Conservation (phyloP, 2,888 invertebrate genomes). For the Philhelius pedissequus region DNA sequence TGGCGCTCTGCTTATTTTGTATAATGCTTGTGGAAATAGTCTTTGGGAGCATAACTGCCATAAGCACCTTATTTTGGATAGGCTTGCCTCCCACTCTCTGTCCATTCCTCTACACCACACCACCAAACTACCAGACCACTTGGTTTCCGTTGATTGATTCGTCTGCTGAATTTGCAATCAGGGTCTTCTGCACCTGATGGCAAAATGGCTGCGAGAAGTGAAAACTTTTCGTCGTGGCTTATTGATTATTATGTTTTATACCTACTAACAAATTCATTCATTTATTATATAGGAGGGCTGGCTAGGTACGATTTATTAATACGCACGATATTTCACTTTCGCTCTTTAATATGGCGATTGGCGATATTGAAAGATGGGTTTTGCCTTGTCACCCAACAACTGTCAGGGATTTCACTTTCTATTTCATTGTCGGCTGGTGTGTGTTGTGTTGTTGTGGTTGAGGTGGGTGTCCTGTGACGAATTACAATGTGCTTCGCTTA, state of each 20-base stretch:
- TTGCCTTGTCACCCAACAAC: constrained; percentile 9
- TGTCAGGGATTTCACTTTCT: constrained; percentile 61
- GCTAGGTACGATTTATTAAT: constrained; percentile 55
- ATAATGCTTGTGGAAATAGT: not conserved
- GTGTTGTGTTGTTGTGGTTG: not conserved
- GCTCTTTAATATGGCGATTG: constrained; percentile 54
- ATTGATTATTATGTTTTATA: constrained; percentile 18
- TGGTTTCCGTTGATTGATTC: not conserved
- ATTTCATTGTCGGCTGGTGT: constrained; percentile 15
- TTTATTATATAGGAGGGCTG: constrained; percentile 32
- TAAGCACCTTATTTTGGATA: not conserved
- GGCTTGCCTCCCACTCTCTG: not conserved
- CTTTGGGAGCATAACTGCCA: not conserved
- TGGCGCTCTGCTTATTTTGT: constrained; percentile 11
- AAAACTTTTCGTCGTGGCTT: constrained; percentile 54
- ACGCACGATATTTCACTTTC: constrained; percentile 50
- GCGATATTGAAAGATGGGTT: constrained; percentile 8
- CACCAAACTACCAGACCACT: no score
- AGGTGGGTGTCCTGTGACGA: constrained; percentile 28
- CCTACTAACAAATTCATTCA: constrained; percentile 27
- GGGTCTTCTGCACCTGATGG: constrained; percentile 8
- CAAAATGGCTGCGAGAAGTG: constrained; percentile 49
- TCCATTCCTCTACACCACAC: not conserved
- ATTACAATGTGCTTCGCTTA: not conserved
- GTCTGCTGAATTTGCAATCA: constrained; percentile 56